Conservation (phyloP, 2,113 vertebrate genomes). For the Galemys pyrenaicus region DNA sequence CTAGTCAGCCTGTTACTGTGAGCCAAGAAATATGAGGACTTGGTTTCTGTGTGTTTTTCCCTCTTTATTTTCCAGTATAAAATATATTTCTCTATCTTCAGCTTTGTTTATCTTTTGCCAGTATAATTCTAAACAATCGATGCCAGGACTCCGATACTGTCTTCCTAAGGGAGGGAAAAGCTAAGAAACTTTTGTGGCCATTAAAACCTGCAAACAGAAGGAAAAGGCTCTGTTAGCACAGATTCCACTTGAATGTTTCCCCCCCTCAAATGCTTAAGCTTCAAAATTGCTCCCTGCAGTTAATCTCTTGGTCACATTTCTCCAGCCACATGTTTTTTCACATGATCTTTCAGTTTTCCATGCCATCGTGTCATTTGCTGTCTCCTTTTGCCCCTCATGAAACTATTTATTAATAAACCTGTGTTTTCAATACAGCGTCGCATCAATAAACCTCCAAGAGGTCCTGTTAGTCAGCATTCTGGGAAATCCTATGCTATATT, state of each 20-base stretch:
- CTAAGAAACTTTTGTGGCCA: slow-evolving; percentile 74
- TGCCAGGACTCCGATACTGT: slow-evolving; percentile 78
- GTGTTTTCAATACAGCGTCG: slow-evolving; percentile 79
- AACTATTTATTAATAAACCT: slow-evolving; percentile 86
- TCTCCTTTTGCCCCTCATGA: slow-evolving; percentile 52
- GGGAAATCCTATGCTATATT: slow-evolving; percentile 86
- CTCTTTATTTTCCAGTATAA: slow-evolving; percentile 46
- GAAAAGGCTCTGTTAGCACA: slow-evolving; percentile 75
- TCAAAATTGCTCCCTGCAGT: slow-evolving; percentile 69
- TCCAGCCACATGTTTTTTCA: slow-evolving; percentile 27
- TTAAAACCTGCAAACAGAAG: slow-evolving; percentile 82
- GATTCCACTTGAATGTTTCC: slow-evolving; percentile 74
- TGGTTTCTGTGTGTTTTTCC: slow-evolving; percentile 22
- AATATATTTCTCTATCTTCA: slow-evolving; percentile 74
- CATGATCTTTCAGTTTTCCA: background rate
- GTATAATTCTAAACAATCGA: slow-evolving; percentile 44
- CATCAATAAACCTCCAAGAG: slow-evolving; percentile 84
- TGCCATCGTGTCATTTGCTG: background rate
- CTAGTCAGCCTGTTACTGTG: slow-evolving; percentile 73
- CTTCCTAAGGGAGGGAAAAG: slow-evolving; percentile 78
- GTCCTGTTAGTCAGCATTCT: slow-evolving; percentile 88
- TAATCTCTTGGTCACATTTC: slow-evolving; percentile 79
- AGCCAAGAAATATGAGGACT: slow-evolving; percentile 77
- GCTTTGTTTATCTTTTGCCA: slow-evolving; percentile 58
- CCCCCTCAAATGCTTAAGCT: slow-evolving; percentile 75